Evolutionary conservation across 2,113 vertebrate genomes (phyloP), one percentile per base, ranked within the genome.

Genomic region (Grammomys surdaster): DNA sequence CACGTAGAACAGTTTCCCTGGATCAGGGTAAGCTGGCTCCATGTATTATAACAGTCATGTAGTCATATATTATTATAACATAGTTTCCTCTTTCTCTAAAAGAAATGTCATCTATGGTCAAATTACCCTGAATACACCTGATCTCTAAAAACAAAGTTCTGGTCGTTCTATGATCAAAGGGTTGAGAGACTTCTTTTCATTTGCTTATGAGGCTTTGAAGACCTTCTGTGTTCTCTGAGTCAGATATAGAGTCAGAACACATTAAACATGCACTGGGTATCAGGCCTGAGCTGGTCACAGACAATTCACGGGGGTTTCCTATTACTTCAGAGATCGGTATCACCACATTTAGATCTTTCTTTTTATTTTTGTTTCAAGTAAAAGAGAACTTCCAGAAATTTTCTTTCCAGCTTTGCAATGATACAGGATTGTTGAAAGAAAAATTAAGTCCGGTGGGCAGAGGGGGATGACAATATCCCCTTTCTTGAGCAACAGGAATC

Each of bases 361-460:
- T 94, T 17, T 54, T 77, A 56, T 12, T 81, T 54, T 86, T 63
- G 60, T 70, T 92, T 86, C 85, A 92, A 84, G 77, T 80, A 80
- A 43, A 84, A 91, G 54, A 10, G 10, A 24, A 65, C 56, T n/a
- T 26, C 14, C 69, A 24, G 51, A 36, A 75, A 95, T 58, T 92
- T 5, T 58, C 36, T 78, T 73, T 22, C 56, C 58, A 72, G 48
- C 63, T 73, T 96, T 97, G 88, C 69, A 84, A 88, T 75, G 28
- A 78, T 72, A 67, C 17, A 65, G 63, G 28, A 86, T 33, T 67
- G 28, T 48, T 82, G 26, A 48, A 76, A 76, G 67, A 69, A 88
- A 67, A 56, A 85, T 28, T 14, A 93, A 95, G 40, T 5, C 24
- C 40, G 81, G 19, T n/a, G 12, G 89, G 86, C 2, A 72, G 26